Conservation (phyloP, 2,113 vertebrate species). For the Bufo bufo region DNA sequence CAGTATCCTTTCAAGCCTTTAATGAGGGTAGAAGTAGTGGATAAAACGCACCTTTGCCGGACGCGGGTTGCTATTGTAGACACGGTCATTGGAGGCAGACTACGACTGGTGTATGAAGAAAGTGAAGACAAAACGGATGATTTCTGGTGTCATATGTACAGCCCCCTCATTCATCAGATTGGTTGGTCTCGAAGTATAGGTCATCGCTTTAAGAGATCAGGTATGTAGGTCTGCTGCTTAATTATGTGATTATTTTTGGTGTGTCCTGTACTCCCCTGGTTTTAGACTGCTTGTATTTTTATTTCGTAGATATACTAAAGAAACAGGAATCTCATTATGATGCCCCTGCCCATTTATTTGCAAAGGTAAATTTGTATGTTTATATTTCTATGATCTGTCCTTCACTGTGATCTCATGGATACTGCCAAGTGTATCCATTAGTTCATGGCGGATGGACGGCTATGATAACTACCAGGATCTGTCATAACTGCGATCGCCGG, state of each 20-base stretch:
- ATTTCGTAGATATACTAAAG: slow-evolving; percentile 87
- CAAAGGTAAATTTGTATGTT: slow-evolving; percentile 80
- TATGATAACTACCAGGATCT: no score
- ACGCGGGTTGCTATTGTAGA: slow-evolving; percentile 94
- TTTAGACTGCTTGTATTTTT: neutral
- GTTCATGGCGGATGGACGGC: no score
- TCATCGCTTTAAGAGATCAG: slow-evolving; percentile 96
- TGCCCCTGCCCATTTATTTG: slow-evolving; percentile 88
- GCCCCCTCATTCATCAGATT: slow-evolving; percentile 93
- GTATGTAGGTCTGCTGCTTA: slow-evolving; percentile 65
- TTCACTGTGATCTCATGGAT: neutral
- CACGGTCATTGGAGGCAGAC: slow-evolving; percentile 90
- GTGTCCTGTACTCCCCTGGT: neutral
- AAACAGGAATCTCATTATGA: slow-evolving; percentile 92
- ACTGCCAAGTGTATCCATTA: no score
- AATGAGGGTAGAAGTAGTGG: slow-evolving; percentile 97
- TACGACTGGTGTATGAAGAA: slow-evolving; percentile 93
- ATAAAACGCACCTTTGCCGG: slow-evolving; percentile 95
- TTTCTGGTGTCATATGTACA: slow-evolving; percentile 99
- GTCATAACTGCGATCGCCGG: no score
- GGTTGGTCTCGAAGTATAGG: slow-evolving; percentile 98
- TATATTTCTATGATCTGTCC: neutral
- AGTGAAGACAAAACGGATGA: slow-evolving; percentile 92
- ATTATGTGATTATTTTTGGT: neutral
- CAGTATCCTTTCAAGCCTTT: slow-evolving; percentile 95